phyloP scores from a whole-genome alignment of 2,888 invertebrate species.

The Pachycephus smyrnensis region DNA sequence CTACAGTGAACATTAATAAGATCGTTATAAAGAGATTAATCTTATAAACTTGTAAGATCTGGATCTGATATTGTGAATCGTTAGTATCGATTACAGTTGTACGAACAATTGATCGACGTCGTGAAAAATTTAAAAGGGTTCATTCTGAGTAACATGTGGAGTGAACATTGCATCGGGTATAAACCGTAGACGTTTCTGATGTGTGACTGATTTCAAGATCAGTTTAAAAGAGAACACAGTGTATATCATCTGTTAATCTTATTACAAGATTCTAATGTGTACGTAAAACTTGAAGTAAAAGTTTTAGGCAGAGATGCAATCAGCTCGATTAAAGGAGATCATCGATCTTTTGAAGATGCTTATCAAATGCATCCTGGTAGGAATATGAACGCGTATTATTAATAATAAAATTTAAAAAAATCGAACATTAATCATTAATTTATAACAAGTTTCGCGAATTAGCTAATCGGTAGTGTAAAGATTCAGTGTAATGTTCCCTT shows the following conservation, averaged over 20 bases:
- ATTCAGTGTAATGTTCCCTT: slow-evolving; percentile 57
- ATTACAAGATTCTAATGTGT: not conserved
- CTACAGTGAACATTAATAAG: not conserved
- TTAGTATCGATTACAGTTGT: not conserved
- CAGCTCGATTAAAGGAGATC: not conserved
- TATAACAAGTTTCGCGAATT: not conserved
- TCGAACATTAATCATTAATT: not conserved
- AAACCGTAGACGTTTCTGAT: not conserved
- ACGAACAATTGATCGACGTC: not conserved
- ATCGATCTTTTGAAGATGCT: not conserved
- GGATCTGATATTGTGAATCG: not conserved
- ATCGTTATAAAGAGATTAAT: not conserved
- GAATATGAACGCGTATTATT: slow-evolving; percentile 2
- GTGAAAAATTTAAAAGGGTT: not conserved
- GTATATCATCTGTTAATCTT: not conserved
- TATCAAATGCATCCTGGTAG: not conserved
- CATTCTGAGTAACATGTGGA: not conserved
- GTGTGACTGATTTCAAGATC: not conserved
- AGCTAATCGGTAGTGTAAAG: not conserved
- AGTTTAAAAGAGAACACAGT: not conserved
- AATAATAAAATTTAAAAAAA: not conserved
- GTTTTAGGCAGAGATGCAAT: not conserved
- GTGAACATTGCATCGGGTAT: not conserved
- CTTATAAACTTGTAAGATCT: not conserved
- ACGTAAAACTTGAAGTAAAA: not conserved